A percentile compares a stretch with the other conserved stretches of the same genome.
Conservation (phyloP, 1,140 invertebrate genomes). For the Ips typographus region DNA sequence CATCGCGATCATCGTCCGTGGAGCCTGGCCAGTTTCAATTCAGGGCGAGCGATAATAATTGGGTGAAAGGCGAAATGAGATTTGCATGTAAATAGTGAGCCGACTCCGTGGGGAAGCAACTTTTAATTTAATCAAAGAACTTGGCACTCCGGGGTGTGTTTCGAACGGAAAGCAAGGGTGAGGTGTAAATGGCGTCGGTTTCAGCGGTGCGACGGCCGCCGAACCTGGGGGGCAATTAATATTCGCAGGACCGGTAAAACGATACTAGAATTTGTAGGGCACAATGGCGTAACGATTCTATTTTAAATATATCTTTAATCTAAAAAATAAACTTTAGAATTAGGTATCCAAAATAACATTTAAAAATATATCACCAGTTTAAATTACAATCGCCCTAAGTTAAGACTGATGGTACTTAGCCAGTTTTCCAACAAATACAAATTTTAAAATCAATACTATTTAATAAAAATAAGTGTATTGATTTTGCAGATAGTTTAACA, state of each 20-base stretch:
- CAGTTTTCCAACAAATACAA: no score
- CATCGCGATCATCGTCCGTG: no score
- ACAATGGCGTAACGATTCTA: background rate
- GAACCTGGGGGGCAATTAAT: slow-evolving; percentile 47
- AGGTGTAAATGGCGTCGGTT: slow-evolving; percentile 52
- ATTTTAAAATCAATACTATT: no score
- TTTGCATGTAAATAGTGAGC: slow-evolving; percentile 53
- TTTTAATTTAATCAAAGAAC: slow-evolving; percentile 55
- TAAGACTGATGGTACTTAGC: no score
- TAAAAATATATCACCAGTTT: no score
- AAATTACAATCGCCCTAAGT: no score
- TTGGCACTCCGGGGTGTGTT: slow-evolving; percentile 51
- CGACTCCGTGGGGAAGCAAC: slow-evolving; percentile 43
- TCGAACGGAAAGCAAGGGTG: slow-evolving; percentile 41
- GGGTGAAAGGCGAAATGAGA: slow-evolving; percentile 50
- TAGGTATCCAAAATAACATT: background rate
- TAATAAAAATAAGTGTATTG: no score
- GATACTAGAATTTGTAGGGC: slow-evolving; percentile 14
- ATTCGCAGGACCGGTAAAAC: slow-evolving; percentile 42
- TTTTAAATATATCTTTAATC: slow-evolving; percentile 1
- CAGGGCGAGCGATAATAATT: slow-evolving; percentile 21
- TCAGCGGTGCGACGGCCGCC: slow-evolving; percentile 44
- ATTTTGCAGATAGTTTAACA: no score
- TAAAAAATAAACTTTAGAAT: background rate
- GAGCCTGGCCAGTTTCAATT: slow-evolving; percentile 15